Evolutionary conservation across 2,113 vertebrate genomes (phyloP), one percentile per base, ranked within the genome.

Genomic region (Tinamus guttatus): DNA sequence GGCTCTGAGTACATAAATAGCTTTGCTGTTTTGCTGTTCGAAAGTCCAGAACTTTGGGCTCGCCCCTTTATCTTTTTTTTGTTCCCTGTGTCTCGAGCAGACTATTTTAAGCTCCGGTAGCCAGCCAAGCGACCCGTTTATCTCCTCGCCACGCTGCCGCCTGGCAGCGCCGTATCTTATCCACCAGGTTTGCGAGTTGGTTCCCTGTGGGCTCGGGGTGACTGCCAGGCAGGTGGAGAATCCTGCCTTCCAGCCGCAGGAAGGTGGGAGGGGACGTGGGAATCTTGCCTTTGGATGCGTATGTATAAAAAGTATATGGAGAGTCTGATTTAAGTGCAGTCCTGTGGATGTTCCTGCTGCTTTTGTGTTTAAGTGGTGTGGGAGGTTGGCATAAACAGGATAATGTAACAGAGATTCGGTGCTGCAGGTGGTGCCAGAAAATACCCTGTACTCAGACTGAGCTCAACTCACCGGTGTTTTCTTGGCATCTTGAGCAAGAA

Each of bases 81-180:
- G 28, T 28, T 8, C 52, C 51, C 52, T 7, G 15, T 18, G 18
- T 63, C 58, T 34, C 22, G 18, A 36, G 20, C 34, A 27, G 62
- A 11, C 47, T 71, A 17, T 51, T 41, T 78, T 8, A 6, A 58
- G 60, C 65, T 89, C 41, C 1, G 1, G 20, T 5, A 15, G 22
- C 5, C 6, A 0, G 2, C 27, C 21, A 11, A 52, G 71, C 51
- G 38, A 7, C 22, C 5, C 0, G 0, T 4, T 74, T 65, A 47
- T 74, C 71, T 76, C 71, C 36, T 54, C 34, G 43, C 24, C 0
- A 2, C 32, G 77, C 69, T 92, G 4, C 20, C 73, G 47, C 49
- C n/a, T n/a, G n/a, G n/a, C n/a, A n/a, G n/a, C n/a, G n/a, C n/a
- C n/a, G n/a, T n/a, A n/a, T n/a, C n/a, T n/a, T n/a, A n/a, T n/a